These are phyloP conservation scores for Falco rusticolus DNA, from an alignment of 2,797 vertebrate species.

Conservation along the genomic window DNA sequence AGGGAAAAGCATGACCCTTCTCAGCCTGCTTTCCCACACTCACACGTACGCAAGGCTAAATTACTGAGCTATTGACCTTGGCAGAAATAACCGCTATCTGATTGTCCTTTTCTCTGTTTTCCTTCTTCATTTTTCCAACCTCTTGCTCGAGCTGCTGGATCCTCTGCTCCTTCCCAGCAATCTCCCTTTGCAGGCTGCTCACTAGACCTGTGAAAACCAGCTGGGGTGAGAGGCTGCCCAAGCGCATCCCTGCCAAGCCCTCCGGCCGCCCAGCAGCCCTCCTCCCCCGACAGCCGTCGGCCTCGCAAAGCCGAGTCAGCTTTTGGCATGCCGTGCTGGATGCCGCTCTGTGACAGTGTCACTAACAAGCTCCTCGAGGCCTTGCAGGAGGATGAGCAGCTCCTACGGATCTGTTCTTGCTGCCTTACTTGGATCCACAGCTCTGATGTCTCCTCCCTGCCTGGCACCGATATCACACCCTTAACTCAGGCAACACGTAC, in stretches of 20 bases:
- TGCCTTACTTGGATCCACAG: background rate
- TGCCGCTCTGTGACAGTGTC: fast-evolving
- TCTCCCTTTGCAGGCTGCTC: slow-evolving; percentile 76
- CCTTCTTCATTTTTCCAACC: slow-evolving; percentile 67
- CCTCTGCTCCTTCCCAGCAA: slow-evolving; percentile 73
- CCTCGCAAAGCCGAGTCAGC: background rate
- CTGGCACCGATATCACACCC: background rate
- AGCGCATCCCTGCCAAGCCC: background rate
- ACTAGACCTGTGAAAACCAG: slow-evolving; percentile 68
- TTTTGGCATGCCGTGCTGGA: background rate
- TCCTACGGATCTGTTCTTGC: background rate
- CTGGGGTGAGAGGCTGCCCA: background rate
- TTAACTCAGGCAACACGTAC: background rate
- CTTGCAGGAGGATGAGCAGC: background rate
- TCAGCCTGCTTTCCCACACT: background rate
- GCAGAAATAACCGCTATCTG: slow-evolving; percentile 74
- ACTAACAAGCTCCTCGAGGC: background rate
- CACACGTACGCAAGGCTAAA: fast-evolving
- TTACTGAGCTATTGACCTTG: slow-evolving; percentile 64
- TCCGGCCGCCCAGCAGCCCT: background rate
- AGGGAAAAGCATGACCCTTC: fast-evolving
- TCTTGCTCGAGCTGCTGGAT: slow-evolving; percentile 73
- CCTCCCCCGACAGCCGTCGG: background rate
- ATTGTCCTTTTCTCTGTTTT: slow-evolving; percentile 73
- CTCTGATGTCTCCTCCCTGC: background rate